Evolutionary conservation across 1,140 invertebrate species (phyloP).

Genomic region (Ladona fulva): DNA sequence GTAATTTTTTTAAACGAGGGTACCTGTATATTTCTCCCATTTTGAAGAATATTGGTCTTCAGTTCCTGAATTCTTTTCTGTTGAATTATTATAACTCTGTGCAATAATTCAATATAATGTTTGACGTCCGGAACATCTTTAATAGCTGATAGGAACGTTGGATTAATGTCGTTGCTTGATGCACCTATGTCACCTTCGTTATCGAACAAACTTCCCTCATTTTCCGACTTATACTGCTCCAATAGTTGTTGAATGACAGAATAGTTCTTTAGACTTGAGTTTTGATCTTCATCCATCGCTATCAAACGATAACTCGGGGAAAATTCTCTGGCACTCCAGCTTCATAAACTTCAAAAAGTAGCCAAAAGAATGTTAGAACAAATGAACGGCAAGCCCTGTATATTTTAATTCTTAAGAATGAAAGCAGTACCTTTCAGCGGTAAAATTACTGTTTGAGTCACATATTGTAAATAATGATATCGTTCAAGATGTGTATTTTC

Average conservation of each 20-base stretch:
- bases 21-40: background rate
- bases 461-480: background rate
- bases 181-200: background rate
- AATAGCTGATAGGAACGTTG: background rate
- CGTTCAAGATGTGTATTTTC: background rate
- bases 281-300: background rate
- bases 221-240: background rate
- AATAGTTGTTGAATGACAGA: background rate
- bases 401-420: slow-evolving; percentile 9
- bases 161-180: background rate
- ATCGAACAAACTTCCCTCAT: background rate
- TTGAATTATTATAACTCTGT: background rate
- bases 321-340: slow-evolving; percentile 2
- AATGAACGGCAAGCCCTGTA: slow-evolving; percentile 3
- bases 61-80: background rate
- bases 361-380: slow-evolving; percentile 9
- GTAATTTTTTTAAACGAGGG: background rate
- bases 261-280: background rate
- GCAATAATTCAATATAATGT: background rate
- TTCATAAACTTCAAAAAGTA: slow-evolving; percentile 10
- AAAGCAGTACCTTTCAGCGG: background rate
- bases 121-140: background rate
- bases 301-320: background rate
- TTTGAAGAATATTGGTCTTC: background rate
- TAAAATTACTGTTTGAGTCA: background rate